Evolutionary conservation across 2,797 vertebrate species (phyloP), one percentile per base, ranked within the genome.

Genomic region (Sebastes nivosus): DNA sequence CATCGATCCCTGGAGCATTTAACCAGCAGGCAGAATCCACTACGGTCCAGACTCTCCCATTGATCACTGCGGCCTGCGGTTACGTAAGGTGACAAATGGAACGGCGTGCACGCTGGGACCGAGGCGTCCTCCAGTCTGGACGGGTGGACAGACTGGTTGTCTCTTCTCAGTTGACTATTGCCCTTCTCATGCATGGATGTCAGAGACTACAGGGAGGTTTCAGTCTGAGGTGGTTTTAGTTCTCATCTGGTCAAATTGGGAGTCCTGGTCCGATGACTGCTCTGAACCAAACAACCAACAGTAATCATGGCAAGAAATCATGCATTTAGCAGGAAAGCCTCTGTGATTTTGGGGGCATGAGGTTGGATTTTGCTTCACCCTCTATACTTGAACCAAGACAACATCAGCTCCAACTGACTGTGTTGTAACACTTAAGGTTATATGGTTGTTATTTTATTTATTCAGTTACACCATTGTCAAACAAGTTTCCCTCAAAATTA

Each of bases 1-100:
- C 86, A 88, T 88, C 32, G 84, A 89, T 89, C 86, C 80, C 80
- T 3, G 71, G 63, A 77, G 87, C 79, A 20, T 77, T 89, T 82
- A 81, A 72, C 79, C 80, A 72, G 68, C 54, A 5, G 78, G 80
- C 74, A 60, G 68, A 70, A 67, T 52, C 72, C 84, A 58, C 54
- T 38, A 3, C 64, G 10, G 81, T 60, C 78, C 77, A 83, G 86
- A 75, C 82, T 46, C 14, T 42, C 30, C 9, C 52, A 91, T 89
- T 66, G 88, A 91, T 89, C 86, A 30, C 63, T 32, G 69, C 13
- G 5, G 67, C 34, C 66, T 38, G 69, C 13, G 8, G 70, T 85
- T 87, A 77, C 27, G 1, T 64, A 67, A 77, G 73, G 76, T 65
- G 77, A 73, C 72, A 36, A 57, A 83, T 79, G 10, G 50, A 82